phyloP scores from a whole-genome alignment of 1,140 invertebrate genomes.

The Halesus radiatus region DNA sequence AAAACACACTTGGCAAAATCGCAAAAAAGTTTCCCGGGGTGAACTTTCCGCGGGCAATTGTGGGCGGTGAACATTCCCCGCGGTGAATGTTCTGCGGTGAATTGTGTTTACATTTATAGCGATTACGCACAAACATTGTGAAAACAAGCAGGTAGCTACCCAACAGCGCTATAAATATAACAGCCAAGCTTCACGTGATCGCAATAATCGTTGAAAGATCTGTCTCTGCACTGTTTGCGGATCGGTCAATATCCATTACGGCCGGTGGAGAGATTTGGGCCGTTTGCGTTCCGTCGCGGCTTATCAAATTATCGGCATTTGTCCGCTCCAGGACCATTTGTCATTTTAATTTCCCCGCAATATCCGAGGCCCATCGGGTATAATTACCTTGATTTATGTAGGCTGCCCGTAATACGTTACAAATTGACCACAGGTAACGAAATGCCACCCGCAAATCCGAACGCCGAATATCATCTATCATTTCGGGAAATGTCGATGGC shows the following conservation, averaged over 20 bases:
- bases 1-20: too few species aligned
- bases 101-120: too few species aligned
- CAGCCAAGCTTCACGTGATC: too few species aligned
- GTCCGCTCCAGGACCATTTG: conserved; percentile 31
- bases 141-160: too few species aligned
- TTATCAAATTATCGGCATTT: conserved; percentile 42
- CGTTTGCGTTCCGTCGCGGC: conserved; percentile 6
- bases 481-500: conserved; percentile 44
- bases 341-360: conserved; percentile 49
- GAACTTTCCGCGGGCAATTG: too few species aligned
- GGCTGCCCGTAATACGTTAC: conserved; percentile 41
- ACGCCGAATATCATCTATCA: conserved; percentile 46
- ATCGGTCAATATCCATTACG: too few species aligned
- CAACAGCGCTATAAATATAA: too few species aligned
- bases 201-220: neutral
- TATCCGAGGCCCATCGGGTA: conserved; percentile 45
- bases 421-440: conserved; percentile 48
- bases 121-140: too few species aligned
- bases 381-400: conserved; percentile 51
- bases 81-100: too few species aligned
- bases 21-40: too few species aligned
- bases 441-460: conserved; percentile 46
- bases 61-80: too few species aligned
- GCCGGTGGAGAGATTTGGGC: neutral
- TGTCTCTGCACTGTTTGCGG: neutral